Conservation (phyloP, 2,888 invertebrate genomes). For the Teinopalpus imperialis region DNA sequence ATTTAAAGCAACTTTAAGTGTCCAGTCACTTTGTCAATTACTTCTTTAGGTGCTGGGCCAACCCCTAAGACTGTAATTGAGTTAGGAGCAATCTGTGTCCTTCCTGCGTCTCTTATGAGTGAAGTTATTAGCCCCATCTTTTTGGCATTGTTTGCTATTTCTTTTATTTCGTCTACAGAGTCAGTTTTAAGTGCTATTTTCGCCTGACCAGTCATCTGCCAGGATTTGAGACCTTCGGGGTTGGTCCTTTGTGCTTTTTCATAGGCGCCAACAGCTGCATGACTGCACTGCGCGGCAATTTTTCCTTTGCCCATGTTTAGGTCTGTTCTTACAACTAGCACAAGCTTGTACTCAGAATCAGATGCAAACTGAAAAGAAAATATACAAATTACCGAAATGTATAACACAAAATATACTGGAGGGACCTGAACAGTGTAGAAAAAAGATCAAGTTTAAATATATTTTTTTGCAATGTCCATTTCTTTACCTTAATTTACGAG, state of each 20-base stretch:
- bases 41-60: slow-evolving; percentile 92
- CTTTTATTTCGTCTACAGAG: slow-evolving; percentile 86
- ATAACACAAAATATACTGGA: too few relatives aligned
- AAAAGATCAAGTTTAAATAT: too few relatives aligned
- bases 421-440: too few relatives aligned
- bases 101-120: slow-evolving; percentile 94
- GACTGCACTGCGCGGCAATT: slow-evolving; percentile 96
- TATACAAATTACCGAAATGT: too few relatives aligned
- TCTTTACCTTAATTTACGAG: too few relatives aligned
- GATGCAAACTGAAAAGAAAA: slow-evolving; percentile 57
- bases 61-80: slow-evolving; percentile 95
- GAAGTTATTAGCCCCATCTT: slow-evolving; percentile 86
- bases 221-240: slow-evolving; percentile 79
- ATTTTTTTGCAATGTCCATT: too few relatives aligned
- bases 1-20: slow-evolving; percentile 91
- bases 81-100: slow-evolving; percentile 95
- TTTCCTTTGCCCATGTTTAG: slow-evolving; percentile 98
- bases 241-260: slow-evolving; percentile 85
- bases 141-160: slow-evolving; percentile 86
- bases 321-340: slow-evolving; percentile 93
- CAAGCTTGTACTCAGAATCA: slow-evolving; percentile 87
- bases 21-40: slow-evolving; percentile 92
- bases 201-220: slow-evolving; percentile 89
- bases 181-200: slow-evolving; percentile 94
- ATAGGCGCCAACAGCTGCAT: slow-evolving; percentile 95